These are phyloP conservation scores for Coregonus clupeaformis DNA, from an alignment of 2,113 vertebrate species.

Conservation along the genomic window DNA sequence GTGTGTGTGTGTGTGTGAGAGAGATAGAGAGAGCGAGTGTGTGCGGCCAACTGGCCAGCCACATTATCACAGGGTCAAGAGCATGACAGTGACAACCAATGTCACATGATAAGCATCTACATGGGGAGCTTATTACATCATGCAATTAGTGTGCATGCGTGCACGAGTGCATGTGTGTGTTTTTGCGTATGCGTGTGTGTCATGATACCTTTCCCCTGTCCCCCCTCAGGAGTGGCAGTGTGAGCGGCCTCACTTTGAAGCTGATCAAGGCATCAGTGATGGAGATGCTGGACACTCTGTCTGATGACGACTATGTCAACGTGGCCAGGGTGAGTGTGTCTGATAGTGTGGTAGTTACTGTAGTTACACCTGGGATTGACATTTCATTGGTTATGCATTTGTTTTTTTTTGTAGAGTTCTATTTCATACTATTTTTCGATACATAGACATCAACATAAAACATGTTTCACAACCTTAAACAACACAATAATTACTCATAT, in stretches of 20 bases:
- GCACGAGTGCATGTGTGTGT: too few relatives aligned
- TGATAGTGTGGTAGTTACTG: neutral
- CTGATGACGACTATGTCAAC: slow-evolving; percentile 82
- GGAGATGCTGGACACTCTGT: slow-evolving; percentile 97
- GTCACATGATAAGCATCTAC: too few relatives aligned
- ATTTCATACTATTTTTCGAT: too few relatives aligned
- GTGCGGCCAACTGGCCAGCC: too few relatives aligned
- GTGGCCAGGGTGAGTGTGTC: slow-evolving; percentile 70
- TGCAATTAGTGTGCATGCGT: too few relatives aligned
- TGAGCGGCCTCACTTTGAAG: slow-evolving; percentile 95
- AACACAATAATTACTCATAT: neutral
- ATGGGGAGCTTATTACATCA: too few relatives aligned
- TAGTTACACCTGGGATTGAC: neutral
- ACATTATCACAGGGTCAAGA: too few relatives aligned
- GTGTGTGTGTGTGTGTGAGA: too few relatives aligned
- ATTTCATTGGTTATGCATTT: neutral
- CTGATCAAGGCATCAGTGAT: slow-evolving; percentile 97
- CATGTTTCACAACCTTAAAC: too few relatives aligned
- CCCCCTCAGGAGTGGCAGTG: slow-evolving; percentile 89
- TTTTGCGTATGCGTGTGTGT: neutral
- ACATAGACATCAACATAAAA: too few relatives aligned
- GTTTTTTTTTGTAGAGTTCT: neutral
- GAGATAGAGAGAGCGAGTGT: too few relatives aligned
- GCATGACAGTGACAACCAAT: too few relatives aligned
- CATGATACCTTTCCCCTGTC: slow-evolving; percentile 13